Percentiles rank a stretch among this genome's conserved stretches.
Conservation (phyloP, 2,797 vertebrate species). For the Linurgus olivaceus region DNA sequence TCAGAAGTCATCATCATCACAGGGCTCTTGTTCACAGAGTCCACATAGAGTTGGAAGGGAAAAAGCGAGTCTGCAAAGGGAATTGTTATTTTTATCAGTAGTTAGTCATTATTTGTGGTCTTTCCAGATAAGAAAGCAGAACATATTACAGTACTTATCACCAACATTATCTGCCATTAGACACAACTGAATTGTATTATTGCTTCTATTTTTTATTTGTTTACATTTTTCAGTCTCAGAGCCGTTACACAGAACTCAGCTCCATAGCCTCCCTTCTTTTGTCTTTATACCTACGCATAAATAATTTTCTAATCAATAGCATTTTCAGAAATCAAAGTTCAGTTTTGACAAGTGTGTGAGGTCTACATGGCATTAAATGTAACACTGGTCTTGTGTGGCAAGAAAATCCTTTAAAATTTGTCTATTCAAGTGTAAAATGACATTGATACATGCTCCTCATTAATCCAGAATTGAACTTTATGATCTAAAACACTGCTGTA, state of each 20-base stretch:
- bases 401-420: neutral
- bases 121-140: slow-evolving; percentile 46
- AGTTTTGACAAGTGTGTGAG: neutral
- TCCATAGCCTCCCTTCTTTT: neutral
- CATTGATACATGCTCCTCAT: neutral
- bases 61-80: neutral
- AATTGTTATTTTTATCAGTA: neutral
- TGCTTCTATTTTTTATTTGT: slow-evolving; percentile 31
- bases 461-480: neutral
- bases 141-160: slow-evolving; percentile 20
- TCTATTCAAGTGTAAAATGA: neutral
- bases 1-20: slow-evolving; percentile 19
- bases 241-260: neutral
- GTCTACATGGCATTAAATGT: neutral
- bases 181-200: slow-evolving; percentile 14
- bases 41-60: neutral
- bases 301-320: neutral
- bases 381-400: neutral
- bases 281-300: neutral
- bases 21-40: neutral
- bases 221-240: slow-evolving; percentile 20
- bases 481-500: neutral
- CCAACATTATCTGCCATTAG: slow-evolving; percentile 31
- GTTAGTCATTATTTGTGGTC: slow-evolving; percentile 24
- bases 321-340: neutral